These are phyloP conservation scores for Keiferia lycopersicella DNA, from an alignment of 2,888 invertebrate species.

Conservation along the genomic window DNA sequence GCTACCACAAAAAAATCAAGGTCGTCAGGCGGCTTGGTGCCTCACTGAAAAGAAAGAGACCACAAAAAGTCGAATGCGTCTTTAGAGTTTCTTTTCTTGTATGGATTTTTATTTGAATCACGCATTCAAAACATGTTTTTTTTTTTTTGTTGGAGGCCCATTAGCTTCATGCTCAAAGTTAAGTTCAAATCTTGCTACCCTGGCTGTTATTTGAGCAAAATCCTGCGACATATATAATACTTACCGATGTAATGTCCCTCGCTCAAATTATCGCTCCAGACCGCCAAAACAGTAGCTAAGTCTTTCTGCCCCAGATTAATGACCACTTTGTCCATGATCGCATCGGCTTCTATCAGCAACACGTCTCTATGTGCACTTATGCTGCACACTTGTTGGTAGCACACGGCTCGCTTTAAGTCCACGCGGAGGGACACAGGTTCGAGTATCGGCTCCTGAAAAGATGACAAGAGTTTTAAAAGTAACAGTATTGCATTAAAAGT, in stretches of 20 bases:
- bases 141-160: too few relatives aligned
- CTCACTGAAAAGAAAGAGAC: too few relatives aligned
- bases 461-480: background rate
- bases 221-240: slow-evolving; percentile 3
- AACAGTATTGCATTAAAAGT: too few relatives aligned
- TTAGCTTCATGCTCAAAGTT: too few relatives aligned
- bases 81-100: too few relatives aligned
- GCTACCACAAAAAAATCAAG: too few relatives aligned
- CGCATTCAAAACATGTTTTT: too few relatives aligned
- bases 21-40: too few relatives aligned
- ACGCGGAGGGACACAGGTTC: slow-evolving; percentile 87
- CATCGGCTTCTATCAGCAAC: slow-evolving; percentile 83
- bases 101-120: too few relatives aligned
- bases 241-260: slow-evolving; percentile 81
- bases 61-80: too few relatives aligned
- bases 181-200: too few relatives aligned
- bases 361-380: slow-evolving; percentile 55
- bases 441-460: slow-evolving; percentile 84
- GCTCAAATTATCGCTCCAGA: slow-evolving; percentile 87
- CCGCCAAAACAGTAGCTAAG: slow-evolving; percentile 85
- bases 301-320: slow-evolving; percentile 89
- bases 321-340: slow-evolving; percentile 83
- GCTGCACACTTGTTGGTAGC: slow-evolving; percentile 51
- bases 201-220: too few relatives aligned
- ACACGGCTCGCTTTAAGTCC: slow-evolving; percentile 84